These are phyloP conservation scores for Phrynosoma blainvillii DNA, from an alignment of 2,113 vertebrate species.

Conservation along the genomic window DNA sequence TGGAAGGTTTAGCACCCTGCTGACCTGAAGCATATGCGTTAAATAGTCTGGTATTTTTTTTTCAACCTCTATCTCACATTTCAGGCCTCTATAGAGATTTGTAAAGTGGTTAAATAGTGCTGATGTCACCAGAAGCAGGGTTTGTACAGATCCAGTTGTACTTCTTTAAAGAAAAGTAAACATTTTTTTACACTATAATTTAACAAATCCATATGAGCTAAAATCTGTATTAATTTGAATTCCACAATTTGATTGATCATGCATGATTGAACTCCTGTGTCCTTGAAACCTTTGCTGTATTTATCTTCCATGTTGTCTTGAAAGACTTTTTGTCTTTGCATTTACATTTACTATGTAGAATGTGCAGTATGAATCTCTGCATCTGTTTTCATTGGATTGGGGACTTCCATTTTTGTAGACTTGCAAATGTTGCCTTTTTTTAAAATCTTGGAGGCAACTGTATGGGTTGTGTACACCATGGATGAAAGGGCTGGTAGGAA, in stretches of 20 bases:
- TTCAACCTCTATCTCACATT: not conserved
- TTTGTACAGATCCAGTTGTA: not conserved
- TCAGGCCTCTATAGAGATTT: not conserved
- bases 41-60: not conserved
- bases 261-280: not conserved
- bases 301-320: not conserved
- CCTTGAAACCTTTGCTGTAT: not conserved
- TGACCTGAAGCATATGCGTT: not conserved
- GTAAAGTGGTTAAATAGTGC: not conserved
- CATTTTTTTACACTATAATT: not conserved
- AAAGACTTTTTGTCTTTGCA: not conserved
- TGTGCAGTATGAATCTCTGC: not conserved
- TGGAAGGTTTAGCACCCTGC: not conserved
- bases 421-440: not conserved
- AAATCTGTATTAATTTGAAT: not conserved
- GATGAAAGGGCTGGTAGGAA: not conserved
- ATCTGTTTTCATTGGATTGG: not conserved
- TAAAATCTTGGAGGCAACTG: not conserved
- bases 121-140: not conserved
- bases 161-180: not conserved
- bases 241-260: not conserved
- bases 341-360: not conserved
- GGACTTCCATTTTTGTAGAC: not conserved
- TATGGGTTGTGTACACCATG: not conserved
- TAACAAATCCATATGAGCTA: not conserved